Evolutionary conservation across 2,113 vertebrate genomes (phyloP), one percentile per base, ranked within the genome.

Genomic region (Morone saxatilis): DNA sequence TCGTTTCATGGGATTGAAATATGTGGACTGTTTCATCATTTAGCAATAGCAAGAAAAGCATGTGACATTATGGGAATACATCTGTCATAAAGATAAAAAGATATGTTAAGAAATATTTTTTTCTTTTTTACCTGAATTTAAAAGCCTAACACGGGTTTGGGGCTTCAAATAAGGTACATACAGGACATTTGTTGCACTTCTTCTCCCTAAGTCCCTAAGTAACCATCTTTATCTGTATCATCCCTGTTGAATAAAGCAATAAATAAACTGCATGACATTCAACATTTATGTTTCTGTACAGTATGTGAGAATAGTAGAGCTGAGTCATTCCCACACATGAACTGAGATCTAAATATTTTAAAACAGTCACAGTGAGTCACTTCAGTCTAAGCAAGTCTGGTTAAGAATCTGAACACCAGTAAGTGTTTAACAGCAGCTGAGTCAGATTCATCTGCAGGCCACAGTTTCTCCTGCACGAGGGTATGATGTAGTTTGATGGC

Each of bases 321-420:
- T 54, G 80, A 84, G 48, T 84, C 87, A 81, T 17, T 19, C 25
- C 71, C 73, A 54, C 73, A 70, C 61, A 19, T 41, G 14, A 14
- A 54, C 67, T 2, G 14, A 72, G 31, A 31, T 78, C 43, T 81
- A 69, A 71, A 85, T 71, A 45, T 19, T 68, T 71, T 36, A 51
- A 22, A 76, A 60, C 36, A 74, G 65, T 41, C 53, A 13, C 63
- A 41, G 47, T 76, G 84, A 87, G 61, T 91, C 87, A 72, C 67
- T 69, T 60, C 61, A 40, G 40, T 78, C 63, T 63, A 43, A 70
- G 53, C 41, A n/a, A 57, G 60, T 83, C 31, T 50, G 57, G 5
- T 19, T 65, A 19, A 5, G 7, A 62, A 10, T 57, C 68, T 45
- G 51, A 57, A 51, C 38, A 82, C 5, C 57, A 41, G 72, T 6